A percentile compares a stretch with the other conserved stretches of the same genome.
These are phyloP conservation scores for Etheostoma cragini DNA, from an alignment of 2,113 vertebrate species.

Conservation along the genomic window DNA sequence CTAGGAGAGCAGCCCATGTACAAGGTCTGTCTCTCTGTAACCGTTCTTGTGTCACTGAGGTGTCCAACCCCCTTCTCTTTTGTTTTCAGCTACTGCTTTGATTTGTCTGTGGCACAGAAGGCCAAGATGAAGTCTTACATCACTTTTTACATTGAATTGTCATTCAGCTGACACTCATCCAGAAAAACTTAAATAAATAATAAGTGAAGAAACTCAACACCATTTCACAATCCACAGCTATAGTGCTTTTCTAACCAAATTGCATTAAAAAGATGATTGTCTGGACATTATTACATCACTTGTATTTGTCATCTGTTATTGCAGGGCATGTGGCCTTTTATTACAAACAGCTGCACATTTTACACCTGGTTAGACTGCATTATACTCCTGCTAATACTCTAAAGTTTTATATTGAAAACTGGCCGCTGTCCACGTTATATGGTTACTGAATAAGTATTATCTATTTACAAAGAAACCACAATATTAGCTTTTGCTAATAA, in stretches of 20 bases:
- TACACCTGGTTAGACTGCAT: slow-evolving; percentile 50
- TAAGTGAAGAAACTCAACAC: slow-evolving; percentile 8
- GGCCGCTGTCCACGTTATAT: slow-evolving; percentile 42
- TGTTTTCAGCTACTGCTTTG: slow-evolving; percentile 20
- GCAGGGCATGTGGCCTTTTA: slow-evolving; percentile 52
- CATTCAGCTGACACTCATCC: not conserved
- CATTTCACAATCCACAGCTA: not conserved
- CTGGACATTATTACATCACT: slow-evolving; percentile 27
- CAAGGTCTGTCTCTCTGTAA: slow-evolving; percentile 44
- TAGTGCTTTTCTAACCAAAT: not conserved
- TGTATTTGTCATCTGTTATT: slow-evolving; percentile 52
- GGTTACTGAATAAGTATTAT: slow-evolving; percentile 39
- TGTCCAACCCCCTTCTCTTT: slow-evolving; percentile 38
- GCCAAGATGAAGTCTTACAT: not conserved
- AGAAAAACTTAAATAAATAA: not conserved
- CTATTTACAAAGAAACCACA: slow-evolving; percentile 22
- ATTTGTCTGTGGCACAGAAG: slow-evolving; percentile 30
- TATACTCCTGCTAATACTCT: slow-evolving; percentile 38
- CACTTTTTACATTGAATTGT: not conserved
- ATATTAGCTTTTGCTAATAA: slow-evolving; percentile 34
- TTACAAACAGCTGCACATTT: slow-evolving; percentile 65
- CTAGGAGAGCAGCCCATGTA: slow-evolving; percentile 44
- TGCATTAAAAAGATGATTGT: slow-evolving; percentile 5
- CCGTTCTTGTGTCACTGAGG: slow-evolving; percentile 38
- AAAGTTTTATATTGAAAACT: slow-evolving; percentile 44